Evolutionary conservation across 2,888 invertebrate genomes (phyloP).

Genomic region (Flexamia atlantica): DNA sequence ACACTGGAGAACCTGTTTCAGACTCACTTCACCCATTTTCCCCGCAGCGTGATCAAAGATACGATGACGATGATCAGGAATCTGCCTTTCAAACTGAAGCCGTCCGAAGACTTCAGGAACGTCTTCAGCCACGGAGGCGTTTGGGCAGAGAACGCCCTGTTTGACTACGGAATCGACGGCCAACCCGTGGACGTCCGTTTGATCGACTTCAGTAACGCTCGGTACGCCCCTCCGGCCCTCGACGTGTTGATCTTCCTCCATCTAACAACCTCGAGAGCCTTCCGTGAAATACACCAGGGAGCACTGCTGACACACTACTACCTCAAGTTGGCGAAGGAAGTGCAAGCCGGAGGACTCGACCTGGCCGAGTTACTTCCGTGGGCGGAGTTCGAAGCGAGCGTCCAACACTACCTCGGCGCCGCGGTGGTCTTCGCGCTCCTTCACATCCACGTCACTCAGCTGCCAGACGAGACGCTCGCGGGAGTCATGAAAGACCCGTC

Average conservation of each 20-base stretch:
- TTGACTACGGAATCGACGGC: conserved; percentile 42
- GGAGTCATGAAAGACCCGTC: conserved; percentile 32
- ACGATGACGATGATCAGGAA: conserved; percentile 47
- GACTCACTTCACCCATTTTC: conserved; percentile 56
- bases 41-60: conserved; percentile 26
- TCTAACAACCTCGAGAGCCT: conserved; percentile 51
- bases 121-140: conserved; percentile 55
- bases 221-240: conserved; percentile 53
- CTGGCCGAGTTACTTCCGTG: conserved; percentile 41
- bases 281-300: conserved; percentile 57
- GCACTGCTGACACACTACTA: conserved; percentile 59
- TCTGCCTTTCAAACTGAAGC: conserved; percentile 58
- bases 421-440: conserved; percentile 40
- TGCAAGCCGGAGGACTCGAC: conserved; percentile 39
- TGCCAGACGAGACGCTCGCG: conserved; percentile 49
- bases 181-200: conserved; percentile 48
- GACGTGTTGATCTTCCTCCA: conserved; percentile 56
- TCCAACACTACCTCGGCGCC: conserved; percentile 40
- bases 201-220: conserved; percentile 53
- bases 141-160: conserved; percentile 36
- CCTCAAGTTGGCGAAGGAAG: conserved; percentile 50
- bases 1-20: conserved; percentile 45
- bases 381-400: conserved; percentile 56
- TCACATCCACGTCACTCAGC: conserved; percentile 37
- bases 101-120: conserved; percentile 53